A percentile compares a stretch with the other conserved stretches of the same genome.
phyloP scores from a whole-genome alignment of 2,113 vertebrate species.

The Nyctereutes procyonoides region DNA sequence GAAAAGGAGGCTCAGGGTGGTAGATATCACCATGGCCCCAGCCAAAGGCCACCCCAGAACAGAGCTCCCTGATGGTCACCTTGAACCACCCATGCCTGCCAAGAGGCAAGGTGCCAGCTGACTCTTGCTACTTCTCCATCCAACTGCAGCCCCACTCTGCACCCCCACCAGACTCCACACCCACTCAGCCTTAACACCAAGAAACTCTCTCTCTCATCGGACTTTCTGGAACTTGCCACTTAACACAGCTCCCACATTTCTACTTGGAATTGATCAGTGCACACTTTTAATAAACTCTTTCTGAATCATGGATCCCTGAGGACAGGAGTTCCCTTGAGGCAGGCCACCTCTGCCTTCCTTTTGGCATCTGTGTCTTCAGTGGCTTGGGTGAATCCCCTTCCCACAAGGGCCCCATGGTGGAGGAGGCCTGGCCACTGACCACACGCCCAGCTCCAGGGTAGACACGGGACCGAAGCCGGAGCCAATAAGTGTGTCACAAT shows the following conservation, averaged over 20 bases:
- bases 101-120: background rate
- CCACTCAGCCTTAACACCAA: background rate
- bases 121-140: background rate
- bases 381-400: background rate
- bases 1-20: background rate
- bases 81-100: background rate
- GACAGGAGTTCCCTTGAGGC: fast-evolving
- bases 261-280: background rate
- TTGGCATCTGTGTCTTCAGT: background rate
- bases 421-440: background rate
- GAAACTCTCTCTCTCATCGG: background rate
- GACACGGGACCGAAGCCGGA: background rate
- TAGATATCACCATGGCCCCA: fast-evolving
- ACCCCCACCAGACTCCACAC: too few relatives aligned
- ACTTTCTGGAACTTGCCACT: background rate
- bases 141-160: background rate
- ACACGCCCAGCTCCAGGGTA: background rate
- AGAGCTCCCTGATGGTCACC: background rate
- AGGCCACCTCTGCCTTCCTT: background rate
- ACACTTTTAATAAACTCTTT: background rate
- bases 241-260: background rate
- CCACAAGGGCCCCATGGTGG: background rate
- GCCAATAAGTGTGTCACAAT: background rate
- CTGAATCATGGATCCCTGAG: background rate
- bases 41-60: background rate